Evolutionary conservation across 2,888 invertebrate genomes (phyloP).

Genomic region (Allophyes oxyacanthae): DNA sequence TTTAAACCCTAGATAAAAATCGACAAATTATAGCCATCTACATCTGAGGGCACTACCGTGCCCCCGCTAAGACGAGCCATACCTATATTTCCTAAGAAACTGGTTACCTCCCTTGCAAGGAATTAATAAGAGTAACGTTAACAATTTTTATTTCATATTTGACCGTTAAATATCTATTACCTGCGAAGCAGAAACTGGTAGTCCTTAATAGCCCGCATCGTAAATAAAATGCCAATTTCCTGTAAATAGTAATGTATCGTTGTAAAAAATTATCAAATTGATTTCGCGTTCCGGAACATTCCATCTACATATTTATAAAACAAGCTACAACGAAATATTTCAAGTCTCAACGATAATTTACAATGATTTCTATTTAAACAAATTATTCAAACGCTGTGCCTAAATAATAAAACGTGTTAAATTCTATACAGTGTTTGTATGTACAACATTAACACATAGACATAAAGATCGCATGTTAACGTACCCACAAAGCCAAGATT

Average conservation of each 20-base stretch:
- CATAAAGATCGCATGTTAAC: conserved; percentile 55
- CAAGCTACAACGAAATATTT: conserved; percentile 13
- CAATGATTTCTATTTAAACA: conserved; percentile 47
- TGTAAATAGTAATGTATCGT: conserved; percentile 2
- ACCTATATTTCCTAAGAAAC: too few species aligned
- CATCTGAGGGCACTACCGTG: too few species aligned
- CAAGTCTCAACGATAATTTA: conserved; percentile 27
- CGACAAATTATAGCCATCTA: too few species aligned
- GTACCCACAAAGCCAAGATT: conserved; percentile 58
- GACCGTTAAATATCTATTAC: conserved; percentile 5
- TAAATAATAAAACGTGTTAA: conserved; percentile 43
- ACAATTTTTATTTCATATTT: conserved; percentile 16
- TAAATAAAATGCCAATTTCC: conserved; percentile 27
- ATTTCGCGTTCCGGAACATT: conserved; percentile 1
- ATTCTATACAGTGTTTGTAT: conserved; percentile 48
- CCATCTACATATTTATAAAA: conserved; percentile 3
- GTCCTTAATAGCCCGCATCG: conserved; percentile 33
- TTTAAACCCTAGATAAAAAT: too few species aligned
- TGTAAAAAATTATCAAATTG: conserved; percentile 19
- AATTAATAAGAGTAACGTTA: too few species aligned
- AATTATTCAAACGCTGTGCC: conserved; percentile 41
- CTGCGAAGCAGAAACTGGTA: conserved; percentile 12
- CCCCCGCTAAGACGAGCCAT: too few species aligned
- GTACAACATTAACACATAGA: conserved; percentile 50
- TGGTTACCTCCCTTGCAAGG: too few species aligned